phyloP scores from a whole-genome alignment of 1,140 invertebrate genomes.

The Caerostris darwini region DNA sequence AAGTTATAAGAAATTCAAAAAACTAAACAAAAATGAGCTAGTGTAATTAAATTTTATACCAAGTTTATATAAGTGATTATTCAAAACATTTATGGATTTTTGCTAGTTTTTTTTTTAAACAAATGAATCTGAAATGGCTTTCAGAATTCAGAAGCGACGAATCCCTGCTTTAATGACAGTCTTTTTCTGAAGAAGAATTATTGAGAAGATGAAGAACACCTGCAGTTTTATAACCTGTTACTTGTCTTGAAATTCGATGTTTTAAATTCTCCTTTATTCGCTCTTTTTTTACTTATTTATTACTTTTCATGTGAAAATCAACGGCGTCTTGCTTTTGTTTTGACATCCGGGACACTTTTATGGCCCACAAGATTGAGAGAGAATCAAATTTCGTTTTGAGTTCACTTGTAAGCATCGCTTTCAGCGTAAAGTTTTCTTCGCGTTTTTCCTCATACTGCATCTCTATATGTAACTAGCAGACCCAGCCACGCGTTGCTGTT shows the following conservation, averaged over 20 bases:
- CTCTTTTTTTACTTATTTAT: neutral
- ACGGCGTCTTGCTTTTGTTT: neutral
- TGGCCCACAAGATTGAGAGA: neutral
- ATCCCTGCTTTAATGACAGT: neutral
- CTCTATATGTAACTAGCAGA: too few species aligned
- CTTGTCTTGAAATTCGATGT: neutral
- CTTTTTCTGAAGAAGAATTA: neutral
- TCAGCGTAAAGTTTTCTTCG: neutral
- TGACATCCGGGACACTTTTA: neutral
- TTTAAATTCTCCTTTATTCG: neutral
- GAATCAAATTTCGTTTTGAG: neutral
- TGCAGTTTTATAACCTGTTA: conserved; percentile 23
- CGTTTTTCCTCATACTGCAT: too few species aligned
- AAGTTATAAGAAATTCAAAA: too few species aligned
- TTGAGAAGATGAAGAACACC: neutral
- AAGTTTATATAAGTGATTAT: too few species aligned
- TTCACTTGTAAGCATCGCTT: neutral
- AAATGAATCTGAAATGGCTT: too few species aligned
- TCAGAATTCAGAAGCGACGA: too few species aligned
- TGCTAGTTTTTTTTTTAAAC: too few species aligned
- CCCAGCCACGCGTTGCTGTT: too few species aligned
- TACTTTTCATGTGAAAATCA: neutral
- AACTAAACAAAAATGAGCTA: too few species aligned
- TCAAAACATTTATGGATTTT: too few species aligned
- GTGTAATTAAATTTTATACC: too few species aligned